A percentile compares a stretch with the other conserved stretches of the same genome.
Conservation (phyloP, 2,888 invertebrate genomes). For the Drosophila cracens region DNA sequence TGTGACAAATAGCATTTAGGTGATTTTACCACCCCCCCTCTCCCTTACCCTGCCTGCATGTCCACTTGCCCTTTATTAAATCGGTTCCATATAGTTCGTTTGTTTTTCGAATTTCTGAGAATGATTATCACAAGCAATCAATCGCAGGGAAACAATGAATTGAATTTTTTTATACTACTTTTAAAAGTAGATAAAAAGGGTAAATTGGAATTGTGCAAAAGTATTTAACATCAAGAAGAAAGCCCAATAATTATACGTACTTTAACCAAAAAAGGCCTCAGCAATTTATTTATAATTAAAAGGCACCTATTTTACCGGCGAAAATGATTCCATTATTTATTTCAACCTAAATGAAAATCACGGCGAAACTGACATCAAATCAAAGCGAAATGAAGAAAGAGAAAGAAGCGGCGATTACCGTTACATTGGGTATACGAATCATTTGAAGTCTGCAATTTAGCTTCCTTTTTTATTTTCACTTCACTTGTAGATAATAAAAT, state of each 20-base stretch:
- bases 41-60: background rate
- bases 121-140: background rate
- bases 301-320: too few species aligned
- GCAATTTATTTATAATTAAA: too few species aligned
- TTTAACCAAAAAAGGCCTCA: too few species aligned
- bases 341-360: too few species aligned
- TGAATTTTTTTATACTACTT: background rate
- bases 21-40: background rate
- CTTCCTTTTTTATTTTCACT: too few species aligned
- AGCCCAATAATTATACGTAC: background rate
- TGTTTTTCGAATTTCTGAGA: background rate
- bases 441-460: too few species aligned
- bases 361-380: too few species aligned
- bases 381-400: too few species aligned
- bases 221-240: background rate
- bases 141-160: background rate
- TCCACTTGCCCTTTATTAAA: background rate
- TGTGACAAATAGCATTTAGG: background rate
- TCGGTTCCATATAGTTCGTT: background rate
- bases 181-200: background rate
- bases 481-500: too few species aligned
- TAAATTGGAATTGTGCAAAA: background rate
- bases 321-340: too few species aligned
- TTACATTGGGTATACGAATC: too few species aligned
- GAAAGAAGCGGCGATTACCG: too few species aligned